Conservation (phyloP, 2,888 invertebrate genomes). For the Noctuana brunneofusca region DNA sequence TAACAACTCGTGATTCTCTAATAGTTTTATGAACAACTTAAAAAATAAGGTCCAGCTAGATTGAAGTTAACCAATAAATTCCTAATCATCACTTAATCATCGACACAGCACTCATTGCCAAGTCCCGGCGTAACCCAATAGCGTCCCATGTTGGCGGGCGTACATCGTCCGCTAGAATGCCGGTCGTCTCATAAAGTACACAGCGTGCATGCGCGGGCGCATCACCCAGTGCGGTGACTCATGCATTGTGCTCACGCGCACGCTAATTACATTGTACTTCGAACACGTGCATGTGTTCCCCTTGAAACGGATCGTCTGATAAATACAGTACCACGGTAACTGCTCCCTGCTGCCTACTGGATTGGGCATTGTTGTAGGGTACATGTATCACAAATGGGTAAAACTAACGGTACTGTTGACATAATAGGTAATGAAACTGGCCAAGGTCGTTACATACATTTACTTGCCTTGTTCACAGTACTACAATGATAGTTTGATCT, state of each 20-base stretch:
- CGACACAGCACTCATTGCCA: conserved; percentile 19
- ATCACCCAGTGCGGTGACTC: conserved; percentile 35
- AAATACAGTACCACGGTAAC: conserved; percentile 7
- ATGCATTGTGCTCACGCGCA: conserved; percentile 32
- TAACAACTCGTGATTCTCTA: neutral
- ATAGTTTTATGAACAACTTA: neutral
- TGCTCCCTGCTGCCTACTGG: conserved; percentile 9
- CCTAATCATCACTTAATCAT: conserved; percentile 22
- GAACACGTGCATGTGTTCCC: conserved; percentile 41
- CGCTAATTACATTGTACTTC: conserved; percentile 42
- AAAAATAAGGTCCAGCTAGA: neutral
- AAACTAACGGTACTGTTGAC: conserved; percentile 2
- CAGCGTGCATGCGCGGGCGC: conserved; percentile 30
- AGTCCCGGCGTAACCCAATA: conserved; percentile 23
- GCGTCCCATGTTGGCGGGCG: conserved; percentile 25
- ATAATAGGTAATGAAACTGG: conserved; percentile 13
- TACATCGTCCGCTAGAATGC: conserved; percentile 27
- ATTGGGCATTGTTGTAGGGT: conserved; percentile 22
- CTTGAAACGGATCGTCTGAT: conserved; percentile 34
- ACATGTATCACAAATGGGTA: neutral
- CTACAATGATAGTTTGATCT: neutral
- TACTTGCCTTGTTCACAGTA: too few relatives aligned
- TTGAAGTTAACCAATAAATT: conserved; percentile 13
- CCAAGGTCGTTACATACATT: conserved; percentile 15
- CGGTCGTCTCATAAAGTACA: conserved; percentile 27